Base-by-base conservation (phyloP, 2,797 vertebrate genomes). In the Semaprochilodus insignis region DNA sequence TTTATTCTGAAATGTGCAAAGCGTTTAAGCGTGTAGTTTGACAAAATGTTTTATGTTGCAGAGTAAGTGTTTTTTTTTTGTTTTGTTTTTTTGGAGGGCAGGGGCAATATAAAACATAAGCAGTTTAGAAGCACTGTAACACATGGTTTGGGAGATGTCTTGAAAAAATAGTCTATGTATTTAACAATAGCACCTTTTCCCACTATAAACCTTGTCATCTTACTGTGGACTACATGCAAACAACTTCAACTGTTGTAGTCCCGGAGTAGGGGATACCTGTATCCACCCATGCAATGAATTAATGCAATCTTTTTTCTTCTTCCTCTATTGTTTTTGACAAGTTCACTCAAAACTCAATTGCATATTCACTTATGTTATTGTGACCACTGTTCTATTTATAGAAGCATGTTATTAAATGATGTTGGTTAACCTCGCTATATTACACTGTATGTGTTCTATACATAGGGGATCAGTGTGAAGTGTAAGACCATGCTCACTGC, bases 171-270 rank as follows among this genome's bases (percentile, higher is more conserved):
- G 40, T 14, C 27, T 72, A 16, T 73, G 25, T 31, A 73, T 54
- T 17, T 11, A 72, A 31, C 31, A 31, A 52, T 5, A 1, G 21
- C 15, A 44, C 34, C 13, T 25, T 71, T 51, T 54, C 25, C 5
- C 51, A 13, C 23, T 23, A 66, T 81, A 67, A 55, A 57, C 51
- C 51, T 73, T 72, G 27, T 70, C 66, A 78, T 70, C n/a, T 27
- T 57, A 17, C 10, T 40, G 14, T 66, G 71, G 31, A 10, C 36
- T 72, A 27, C 34, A 25, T 25, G 44, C 16, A 0, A 71, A 52
- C n/a, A 25, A 51, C 48, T 11, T 27, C 16, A n/a, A n/a, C n/a
- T 65, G 25, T 57, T 21, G 31, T 40, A 4, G 3, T 21, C 27
- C 25, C 6, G 4, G 51, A 31, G 23, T 54, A 23, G 13, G 23